Conservation (phyloP, 2,797 vertebrate genomes). For the Leptodactylus fallax region DNA sequence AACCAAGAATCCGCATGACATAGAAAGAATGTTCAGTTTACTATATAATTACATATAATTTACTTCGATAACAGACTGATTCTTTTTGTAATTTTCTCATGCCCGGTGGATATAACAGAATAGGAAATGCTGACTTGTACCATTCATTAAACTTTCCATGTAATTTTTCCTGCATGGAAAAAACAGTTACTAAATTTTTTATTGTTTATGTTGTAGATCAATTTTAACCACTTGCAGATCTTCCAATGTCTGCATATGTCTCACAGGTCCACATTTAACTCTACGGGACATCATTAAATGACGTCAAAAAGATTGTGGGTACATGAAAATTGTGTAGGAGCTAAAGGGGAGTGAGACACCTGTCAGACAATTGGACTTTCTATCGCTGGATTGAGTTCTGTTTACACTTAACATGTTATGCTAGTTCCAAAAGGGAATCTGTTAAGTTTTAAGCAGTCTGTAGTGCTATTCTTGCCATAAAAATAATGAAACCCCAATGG, state of each 20-base stretch:
- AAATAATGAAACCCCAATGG: neutral
- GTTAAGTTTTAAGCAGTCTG: neutral
- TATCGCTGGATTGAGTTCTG: neutral
- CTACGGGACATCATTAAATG: no score
- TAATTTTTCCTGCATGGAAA: no score
- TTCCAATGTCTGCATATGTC: neutral
- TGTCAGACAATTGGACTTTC: neutral
- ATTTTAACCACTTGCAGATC: neutral
- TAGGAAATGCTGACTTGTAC: slow-evolving; percentile 22
- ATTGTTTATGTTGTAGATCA: neutral
- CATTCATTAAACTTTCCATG: neutral
- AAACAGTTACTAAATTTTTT: neutral
- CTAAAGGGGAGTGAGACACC: neutral
- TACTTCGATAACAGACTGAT: slow-evolving; percentile 39
- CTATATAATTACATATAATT: slow-evolving; percentile 47
- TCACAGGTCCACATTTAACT: no score
- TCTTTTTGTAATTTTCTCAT: slow-evolving; percentile 42
- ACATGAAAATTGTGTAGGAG: no score
- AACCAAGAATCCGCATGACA: slow-evolving; percentile 12
- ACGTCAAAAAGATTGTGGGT: no score
- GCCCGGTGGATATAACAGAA: neutral
- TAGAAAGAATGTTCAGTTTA: slow-evolving; percentile 40
- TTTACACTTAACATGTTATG: neutral
- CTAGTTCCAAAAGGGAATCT: no score
- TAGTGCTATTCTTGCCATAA: neutral